These are phyloP conservation scores for Nothoprocta pentlandii DNA, from an alignment of 2,113 vertebrate species.

Conservation along the genomic window DNA sequence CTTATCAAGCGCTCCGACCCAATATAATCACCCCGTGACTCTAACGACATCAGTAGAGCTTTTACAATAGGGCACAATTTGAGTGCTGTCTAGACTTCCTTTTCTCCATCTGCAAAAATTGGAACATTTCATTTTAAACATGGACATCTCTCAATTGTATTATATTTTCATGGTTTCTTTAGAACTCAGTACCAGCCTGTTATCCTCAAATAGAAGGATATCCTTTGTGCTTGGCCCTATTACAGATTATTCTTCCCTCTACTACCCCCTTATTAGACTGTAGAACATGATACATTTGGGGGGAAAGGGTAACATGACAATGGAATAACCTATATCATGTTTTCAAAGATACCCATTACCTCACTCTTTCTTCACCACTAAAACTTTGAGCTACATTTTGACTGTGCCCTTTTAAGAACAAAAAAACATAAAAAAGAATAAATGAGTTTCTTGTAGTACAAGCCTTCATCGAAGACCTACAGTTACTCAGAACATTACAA, in stretches of 20 bases:
- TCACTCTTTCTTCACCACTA: background rate
- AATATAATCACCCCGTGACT: background rate
- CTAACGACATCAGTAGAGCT: background rate
- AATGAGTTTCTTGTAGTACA: background rate
- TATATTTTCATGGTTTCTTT: background rate
- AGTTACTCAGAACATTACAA: background rate
- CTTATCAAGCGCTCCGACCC: background rate
- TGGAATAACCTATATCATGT: background rate
- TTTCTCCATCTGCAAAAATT: background rate
- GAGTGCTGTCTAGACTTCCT: background rate
- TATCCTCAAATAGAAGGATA: background rate
- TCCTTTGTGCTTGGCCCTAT: background rate
- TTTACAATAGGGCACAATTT: background rate
- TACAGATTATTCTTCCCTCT: background rate
- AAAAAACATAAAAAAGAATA: background rate
- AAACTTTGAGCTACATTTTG: constrained; percentile 10
- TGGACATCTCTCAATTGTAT: background rate
- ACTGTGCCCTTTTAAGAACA: background rate
- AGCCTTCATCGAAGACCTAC: background rate
- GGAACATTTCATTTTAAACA: background rate
- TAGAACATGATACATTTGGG: background rate
- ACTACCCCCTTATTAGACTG: background rate
- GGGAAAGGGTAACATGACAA: background rate
- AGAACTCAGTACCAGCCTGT: background rate
- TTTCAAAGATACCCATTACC: background rate